These are phyloP conservation scores for Creontiades dilutus DNA, from an alignment of 2,888 invertebrate genomes.

Conservation along the genomic window DNA sequence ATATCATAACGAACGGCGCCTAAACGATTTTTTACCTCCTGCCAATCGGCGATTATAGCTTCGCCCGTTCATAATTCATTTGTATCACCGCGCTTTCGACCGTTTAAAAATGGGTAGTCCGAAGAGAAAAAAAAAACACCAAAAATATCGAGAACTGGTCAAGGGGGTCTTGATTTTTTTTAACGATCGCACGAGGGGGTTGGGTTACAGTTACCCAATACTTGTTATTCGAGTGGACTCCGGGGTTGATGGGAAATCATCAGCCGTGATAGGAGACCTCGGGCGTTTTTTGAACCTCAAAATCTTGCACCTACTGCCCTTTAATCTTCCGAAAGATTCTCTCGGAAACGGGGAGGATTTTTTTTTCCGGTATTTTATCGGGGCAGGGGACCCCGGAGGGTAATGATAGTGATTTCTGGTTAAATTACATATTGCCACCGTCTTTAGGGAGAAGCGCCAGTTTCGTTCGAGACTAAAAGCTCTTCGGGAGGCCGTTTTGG, in stretches of 20 bases:
- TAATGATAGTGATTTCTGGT: conserved; percentile 31
- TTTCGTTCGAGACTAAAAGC: conserved; percentile 4
- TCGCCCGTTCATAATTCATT: conserved; percentile 30
- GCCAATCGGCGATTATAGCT: background rate
- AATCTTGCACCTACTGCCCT: conserved; percentile 21
- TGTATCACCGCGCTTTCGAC: conserved; percentile 8
- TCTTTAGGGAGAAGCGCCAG: conserved; percentile 30
- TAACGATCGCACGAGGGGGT: conserved; percentile 1
- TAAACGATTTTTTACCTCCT: background rate
- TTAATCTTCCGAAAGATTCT: background rate
- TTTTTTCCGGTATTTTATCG: background rate
- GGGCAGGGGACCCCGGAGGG: background rate
- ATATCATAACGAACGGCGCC: conserved; percentile 39
- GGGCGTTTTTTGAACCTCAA: conserved; percentile 18
- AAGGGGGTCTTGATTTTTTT: background rate
- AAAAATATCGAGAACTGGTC: conserved; percentile 11
- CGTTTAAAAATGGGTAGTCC: conserved; percentile 4
- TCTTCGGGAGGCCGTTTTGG: background rate
- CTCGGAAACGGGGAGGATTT: background rate
- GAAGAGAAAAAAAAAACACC: background rate
- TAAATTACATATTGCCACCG: conserved; percentile 37
- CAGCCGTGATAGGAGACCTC: background rate
- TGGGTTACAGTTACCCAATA: conserved; percentile 24
- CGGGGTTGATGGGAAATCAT: conserved; percentile 8
- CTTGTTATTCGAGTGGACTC: conserved; percentile 3